phyloP scores from a whole-genome alignment of 2,888 invertebrate genomes.

The Drosophila rubida region DNA sequence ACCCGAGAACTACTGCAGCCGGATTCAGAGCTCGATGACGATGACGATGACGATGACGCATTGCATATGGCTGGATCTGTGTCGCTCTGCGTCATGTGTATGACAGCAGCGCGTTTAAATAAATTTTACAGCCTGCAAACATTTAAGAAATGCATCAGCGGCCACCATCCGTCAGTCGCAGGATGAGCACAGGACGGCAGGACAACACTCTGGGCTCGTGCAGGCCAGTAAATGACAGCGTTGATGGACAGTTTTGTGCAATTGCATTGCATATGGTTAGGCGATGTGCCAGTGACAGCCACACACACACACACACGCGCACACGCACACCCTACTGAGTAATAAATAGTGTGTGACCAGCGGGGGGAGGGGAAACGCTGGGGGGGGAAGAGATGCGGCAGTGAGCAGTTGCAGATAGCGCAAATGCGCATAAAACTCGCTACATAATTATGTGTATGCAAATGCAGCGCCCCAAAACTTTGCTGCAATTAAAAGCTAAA shows the following conservation, averaged over 20 bases:
- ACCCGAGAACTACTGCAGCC: conserved; percentile 10
- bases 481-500: conserved; percentile 73
- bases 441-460: conserved; percentile 75
- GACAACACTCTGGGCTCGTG: conserved; percentile 32
- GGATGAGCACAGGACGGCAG: conserved; percentile 20
- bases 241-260: conserved; percentile 78
- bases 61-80: conserved; percentile 58
- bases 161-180: conserved; percentile 45
- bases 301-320: conserved; percentile 24
- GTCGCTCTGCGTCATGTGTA: conserved; percentile 61
- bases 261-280: conserved; percentile 77
- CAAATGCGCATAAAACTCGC: conserved; percentile 49
- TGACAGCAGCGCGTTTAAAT: conserved; percentile 72
- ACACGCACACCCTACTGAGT: conserved; percentile 29
- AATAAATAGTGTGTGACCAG: not conserved
- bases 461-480: conserved; percentile 63
- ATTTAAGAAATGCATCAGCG: conserved; percentile 73
- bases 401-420: conserved; percentile 28
- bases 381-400: not conserved
- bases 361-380: not conserved
- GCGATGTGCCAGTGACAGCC: conserved; percentile 66
- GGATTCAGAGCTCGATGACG: conserved; percentile 8
- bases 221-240: conserved; percentile 75
- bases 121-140: conserved; percentile 67
- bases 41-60: conserved; percentile 65